Evolutionary conservation across 2,888 invertebrate species (phyloP).

Genomic region (Aelia acuminata): DNA sequence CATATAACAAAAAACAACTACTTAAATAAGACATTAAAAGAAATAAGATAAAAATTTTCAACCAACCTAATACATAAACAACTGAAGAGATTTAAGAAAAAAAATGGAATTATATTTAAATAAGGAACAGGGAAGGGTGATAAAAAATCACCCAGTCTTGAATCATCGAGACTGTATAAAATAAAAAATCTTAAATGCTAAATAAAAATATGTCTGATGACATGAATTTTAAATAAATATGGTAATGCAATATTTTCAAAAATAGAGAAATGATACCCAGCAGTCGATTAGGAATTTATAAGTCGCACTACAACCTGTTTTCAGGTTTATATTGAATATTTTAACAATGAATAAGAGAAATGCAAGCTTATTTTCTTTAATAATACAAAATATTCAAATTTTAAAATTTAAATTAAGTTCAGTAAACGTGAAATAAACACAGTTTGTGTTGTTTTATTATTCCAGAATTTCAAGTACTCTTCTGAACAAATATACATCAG

Average conservation of each 20-base stretch:
- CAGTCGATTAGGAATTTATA: not conserved
- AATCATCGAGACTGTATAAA: not conserved
- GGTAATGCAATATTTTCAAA: not conserved
- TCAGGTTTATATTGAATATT: too few species aligned
- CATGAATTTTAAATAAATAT: not conserved
- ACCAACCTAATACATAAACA: not conserved
- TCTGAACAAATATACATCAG: too few species aligned
- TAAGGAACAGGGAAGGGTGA: constrained; percentile 37
- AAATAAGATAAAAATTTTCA: too few species aligned
- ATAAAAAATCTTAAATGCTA: not conserved
- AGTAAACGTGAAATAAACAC: not conserved
- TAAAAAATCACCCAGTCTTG: constrained; percentile 5
- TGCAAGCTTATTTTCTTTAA: not conserved
- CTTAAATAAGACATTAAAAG: too few species aligned
- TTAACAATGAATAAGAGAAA: not conserved
- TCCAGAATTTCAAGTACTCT: too few species aligned
- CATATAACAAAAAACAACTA: not conserved
- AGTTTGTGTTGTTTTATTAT: not conserved
- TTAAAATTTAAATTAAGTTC: not conserved
- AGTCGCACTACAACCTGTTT: too few species aligned
- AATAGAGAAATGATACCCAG: not conserved
- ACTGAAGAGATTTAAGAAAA: not conserved
- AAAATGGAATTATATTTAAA: constrained; percentile 43
- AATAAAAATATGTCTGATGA: too few species aligned
- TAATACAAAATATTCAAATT: not conserved